Conservation (phyloP, 2,113 vertebrate genomes). For the Mobula hypostoma region DNA sequence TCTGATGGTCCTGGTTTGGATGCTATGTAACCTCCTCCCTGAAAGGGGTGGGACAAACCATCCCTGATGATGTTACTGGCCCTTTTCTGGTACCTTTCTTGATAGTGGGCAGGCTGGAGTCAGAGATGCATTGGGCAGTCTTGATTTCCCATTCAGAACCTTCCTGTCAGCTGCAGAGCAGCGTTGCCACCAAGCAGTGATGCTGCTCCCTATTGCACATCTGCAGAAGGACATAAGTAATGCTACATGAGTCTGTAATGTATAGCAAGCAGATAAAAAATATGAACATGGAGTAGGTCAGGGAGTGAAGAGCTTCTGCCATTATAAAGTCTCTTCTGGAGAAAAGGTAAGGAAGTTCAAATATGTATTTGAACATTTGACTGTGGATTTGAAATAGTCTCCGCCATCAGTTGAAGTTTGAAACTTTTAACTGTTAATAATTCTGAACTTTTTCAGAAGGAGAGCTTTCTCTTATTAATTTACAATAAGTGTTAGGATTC, state of each 20-base stretch:
- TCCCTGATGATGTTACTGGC: no score
- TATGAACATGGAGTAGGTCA: neutral
- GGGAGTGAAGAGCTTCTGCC: neutral
- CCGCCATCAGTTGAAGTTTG: neutral
- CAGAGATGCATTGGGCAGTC: no score
- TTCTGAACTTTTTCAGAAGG: neutral
- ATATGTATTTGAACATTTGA: neutral
- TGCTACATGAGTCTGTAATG: neutral
- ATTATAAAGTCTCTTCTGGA: neutral
- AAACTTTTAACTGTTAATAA: neutral
- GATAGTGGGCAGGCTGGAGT: no score
- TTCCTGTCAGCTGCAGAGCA: no score
- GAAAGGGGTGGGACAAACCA: no score
- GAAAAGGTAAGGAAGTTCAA: neutral
- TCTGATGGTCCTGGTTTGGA: no score
- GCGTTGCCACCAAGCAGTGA: no score
- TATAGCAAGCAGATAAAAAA: neutral
- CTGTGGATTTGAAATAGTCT: neutral
- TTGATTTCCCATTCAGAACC: no score
- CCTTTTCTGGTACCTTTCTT: no score
- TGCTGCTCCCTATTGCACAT: no score
- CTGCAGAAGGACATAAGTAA: no score
- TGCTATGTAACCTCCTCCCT: no score
- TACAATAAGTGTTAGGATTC: neutral
- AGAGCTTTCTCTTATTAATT: neutral